phyloP scores from a whole-genome alignment of 2,797 vertebrate genomes.

The Steatocranus sp. region DNA sequence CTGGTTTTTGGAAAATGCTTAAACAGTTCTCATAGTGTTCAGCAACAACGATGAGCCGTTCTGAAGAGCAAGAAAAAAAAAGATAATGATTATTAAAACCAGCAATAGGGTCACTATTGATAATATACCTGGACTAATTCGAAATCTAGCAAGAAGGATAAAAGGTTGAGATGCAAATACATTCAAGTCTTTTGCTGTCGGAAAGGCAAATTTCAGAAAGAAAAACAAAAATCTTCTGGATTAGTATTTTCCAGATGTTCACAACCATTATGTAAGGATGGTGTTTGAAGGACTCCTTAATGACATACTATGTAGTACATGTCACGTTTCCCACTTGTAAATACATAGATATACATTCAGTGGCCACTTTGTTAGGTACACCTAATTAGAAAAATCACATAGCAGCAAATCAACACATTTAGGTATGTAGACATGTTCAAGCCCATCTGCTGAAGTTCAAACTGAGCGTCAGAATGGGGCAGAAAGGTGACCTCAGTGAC shows the following conservation, averaged over 20 bases:
- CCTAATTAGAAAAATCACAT: not conserved
- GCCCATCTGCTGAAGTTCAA: not conserved
- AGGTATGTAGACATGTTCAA: not conserved
- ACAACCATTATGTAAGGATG: not conserved
- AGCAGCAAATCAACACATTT: not conserved
- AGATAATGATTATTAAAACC: not conserved
- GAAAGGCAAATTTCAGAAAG: not conserved
- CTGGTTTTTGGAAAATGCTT: slow-evolving; percentile 84
- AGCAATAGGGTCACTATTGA: not conserved
- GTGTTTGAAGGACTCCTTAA: not conserved
- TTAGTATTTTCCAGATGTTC: not conserved
- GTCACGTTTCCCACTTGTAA: not conserved
- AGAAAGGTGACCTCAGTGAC: not conserved
- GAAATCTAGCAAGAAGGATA: not conserved
- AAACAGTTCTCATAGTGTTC: slow-evolving; percentile 90
- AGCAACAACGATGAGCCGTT: slow-evolving; percentile 92
- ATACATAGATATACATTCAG: not conserved
- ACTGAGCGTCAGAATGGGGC: not conserved
- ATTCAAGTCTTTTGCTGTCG: not conserved
- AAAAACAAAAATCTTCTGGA: not conserved
- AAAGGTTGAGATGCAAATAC: not conserved
- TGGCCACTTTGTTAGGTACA: not conserved
- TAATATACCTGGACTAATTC: not conserved
- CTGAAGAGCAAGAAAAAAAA: slow-evolving; percentile 59
- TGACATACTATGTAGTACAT: not conserved